Conservation (phyloP, 2,113 vertebrate species). For the Lanius collurio region DNA sequence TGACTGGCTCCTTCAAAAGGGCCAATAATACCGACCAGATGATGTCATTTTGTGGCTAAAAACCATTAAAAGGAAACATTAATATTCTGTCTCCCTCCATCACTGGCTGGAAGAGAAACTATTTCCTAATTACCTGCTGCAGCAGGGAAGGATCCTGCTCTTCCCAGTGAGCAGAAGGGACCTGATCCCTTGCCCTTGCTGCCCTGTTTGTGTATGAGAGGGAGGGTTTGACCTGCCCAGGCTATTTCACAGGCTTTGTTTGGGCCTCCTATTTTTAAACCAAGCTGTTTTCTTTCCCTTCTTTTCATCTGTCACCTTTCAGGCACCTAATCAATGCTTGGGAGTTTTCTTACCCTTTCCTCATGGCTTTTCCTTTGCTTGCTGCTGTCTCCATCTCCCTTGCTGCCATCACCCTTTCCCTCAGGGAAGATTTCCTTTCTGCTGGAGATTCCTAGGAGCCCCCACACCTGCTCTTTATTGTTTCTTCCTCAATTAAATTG, state of each 20-base stretch:
- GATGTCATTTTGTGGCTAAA: neutral
- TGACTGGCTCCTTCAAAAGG: neutral
- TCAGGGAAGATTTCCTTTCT: neutral
- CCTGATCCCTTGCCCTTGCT: neutral
- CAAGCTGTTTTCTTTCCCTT: neutral
- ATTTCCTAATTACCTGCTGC: neutral
- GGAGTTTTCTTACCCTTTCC: neutral
- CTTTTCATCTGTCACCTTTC: neutral
- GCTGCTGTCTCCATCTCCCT: neutral
- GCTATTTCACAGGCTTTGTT: neutral
- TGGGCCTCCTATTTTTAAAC: neutral
- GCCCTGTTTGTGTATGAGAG: neutral
- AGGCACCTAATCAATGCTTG: neutral
- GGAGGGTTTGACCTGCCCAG: neutral
- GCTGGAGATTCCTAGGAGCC: neutral
- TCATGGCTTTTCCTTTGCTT: neutral
- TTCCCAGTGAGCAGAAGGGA: neutral
- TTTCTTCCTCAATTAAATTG: neutral
- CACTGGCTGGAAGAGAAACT: neutral
- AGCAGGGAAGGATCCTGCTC: neutral
- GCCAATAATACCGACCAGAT: neutral
- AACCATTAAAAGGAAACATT: neutral
- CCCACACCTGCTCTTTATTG: neutral
- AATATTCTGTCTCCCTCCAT: neutral
- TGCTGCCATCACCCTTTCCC: neutral